Base-by-base conservation (phyloP, 2,797 vertebrate genomes). In the Chrysocyon brachyurus region DNA sequence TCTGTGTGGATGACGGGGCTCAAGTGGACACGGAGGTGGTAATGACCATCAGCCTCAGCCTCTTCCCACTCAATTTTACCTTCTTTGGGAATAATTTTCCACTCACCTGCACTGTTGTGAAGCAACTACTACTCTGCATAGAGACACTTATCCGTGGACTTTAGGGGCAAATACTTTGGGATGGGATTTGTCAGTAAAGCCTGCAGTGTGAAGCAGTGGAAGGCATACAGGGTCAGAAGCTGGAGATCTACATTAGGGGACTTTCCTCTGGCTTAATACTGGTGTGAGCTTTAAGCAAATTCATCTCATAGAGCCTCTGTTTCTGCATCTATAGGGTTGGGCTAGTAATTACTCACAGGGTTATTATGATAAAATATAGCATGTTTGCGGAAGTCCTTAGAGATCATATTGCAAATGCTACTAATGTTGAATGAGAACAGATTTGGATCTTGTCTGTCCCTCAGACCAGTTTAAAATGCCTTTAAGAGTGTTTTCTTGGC, bases 341-440 rank as follows among this genome's bases (percentile, higher is more conserved):
- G 19, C 57, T 94, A 91, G 72, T 92, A 59, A 36, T 49, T 81
- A 77, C 59, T 93, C n/a, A 52, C 16, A 46, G n/a, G 2, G 21
- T 78, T 84, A 57, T 81, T 79, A 94, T 92, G 64, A 91, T 82
- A 92, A 92, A 90, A 78, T 61, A 33, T 54, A 40, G 75, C 16
- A 82, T 87, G 7, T 89, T 92, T 95, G 59, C 61, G 8, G 24
- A 59, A 79, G 28, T 64, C 63, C 49, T 96, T 91, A 79, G 63
- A 83, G 87, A 79, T 96, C 87, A 12, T 82, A 52, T 59, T 36
- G 36, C 40, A 94, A 78, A 78, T 91, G 57, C 54, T 61, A 12
- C 49, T 59, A 40, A 68, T 73, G 90, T n/a, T 64, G n/a, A 33
- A 19, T 87, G 82, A 93, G 40, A 68, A 52, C 46, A 92, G 14